Conservation (phyloP, 2,113 vertebrate genomes). For the Coryphaenoides rupestris region DNA sequence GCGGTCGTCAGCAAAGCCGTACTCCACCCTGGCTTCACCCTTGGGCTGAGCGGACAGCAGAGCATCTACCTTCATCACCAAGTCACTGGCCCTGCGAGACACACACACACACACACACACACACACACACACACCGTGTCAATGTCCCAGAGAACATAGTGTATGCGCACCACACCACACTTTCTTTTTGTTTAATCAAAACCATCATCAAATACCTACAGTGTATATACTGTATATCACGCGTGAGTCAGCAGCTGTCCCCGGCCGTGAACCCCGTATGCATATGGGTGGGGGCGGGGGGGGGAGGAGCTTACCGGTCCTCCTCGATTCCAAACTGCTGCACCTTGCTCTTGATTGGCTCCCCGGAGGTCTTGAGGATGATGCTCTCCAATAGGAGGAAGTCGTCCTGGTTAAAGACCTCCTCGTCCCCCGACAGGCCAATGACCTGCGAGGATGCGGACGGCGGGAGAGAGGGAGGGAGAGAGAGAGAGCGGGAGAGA, state of each 20-base stretch:
- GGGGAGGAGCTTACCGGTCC: slow-evolving; percentile 75
- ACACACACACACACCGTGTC: background rate
- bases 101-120: background rate
- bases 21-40: slow-evolving; percentile 88
- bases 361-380: slow-evolving; percentile 91
- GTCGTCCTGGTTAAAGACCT: slow-evolving; percentile 97
- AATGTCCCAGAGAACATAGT: no score
- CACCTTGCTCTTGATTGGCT: slow-evolving; percentile 91
- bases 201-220: no score
- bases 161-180: no score
- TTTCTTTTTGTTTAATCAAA: no score
- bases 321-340: slow-evolving; percentile 86
- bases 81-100: slow-evolving; percentile 84
- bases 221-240: no score
- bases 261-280: no score
- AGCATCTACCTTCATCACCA: slow-evolving; percentile 97
- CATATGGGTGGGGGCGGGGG: background rate
- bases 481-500: no score
- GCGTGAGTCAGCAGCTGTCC: no score
- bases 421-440: slow-evolving; percentile 84
- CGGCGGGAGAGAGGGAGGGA: no score
- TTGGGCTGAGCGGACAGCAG: slow-evolving; percentile 94
- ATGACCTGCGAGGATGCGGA: slow-evolving; percentile 76
- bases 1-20: slow-evolving; percentile 84
- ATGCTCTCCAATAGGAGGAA: slow-evolving; percentile 95